A percentile compares a stretch with the other conserved stretches of the same genome.
Conservation (phyloP, 2,113 vertebrate genomes). For the Coracopsis vasa region DNA sequence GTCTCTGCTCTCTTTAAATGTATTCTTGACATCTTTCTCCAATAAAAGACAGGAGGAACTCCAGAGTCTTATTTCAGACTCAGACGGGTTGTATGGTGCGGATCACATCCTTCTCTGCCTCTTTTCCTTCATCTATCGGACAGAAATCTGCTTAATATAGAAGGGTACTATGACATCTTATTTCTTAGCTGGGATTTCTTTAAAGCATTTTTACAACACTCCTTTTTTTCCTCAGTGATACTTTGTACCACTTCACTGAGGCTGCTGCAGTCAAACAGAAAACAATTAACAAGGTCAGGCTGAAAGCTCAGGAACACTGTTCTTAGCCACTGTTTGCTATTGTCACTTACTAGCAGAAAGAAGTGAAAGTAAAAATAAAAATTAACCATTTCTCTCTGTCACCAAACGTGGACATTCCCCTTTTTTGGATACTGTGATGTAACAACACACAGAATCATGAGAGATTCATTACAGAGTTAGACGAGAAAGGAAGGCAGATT, state of each 20-base stretch:
- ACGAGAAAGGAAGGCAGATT: not conserved
- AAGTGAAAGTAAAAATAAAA: not conserved
- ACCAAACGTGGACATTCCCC: not conserved
- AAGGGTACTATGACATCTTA: not conserved
- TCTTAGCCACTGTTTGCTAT: not conserved
- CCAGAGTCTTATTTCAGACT: not conserved
- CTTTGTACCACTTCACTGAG: not conserved
- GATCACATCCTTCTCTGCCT: not conserved
- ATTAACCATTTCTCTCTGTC: not conserved
- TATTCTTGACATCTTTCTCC: not conserved
- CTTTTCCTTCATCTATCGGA: not conserved
- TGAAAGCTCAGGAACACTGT: not conserved
- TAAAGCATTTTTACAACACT: not conserved
- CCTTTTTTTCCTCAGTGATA: not conserved
- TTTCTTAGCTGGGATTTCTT: not conserved
- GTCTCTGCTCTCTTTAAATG: not conserved
- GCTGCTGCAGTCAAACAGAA: not conserved
- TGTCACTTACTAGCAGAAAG: not conserved
- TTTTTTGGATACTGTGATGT: not conserved
- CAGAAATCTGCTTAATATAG: not conserved
- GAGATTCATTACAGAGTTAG: not conserved
- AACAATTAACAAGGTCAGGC: not conserved
- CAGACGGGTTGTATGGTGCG: not conserved
- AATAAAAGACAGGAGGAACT: not conserved
- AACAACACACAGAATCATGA: fast-evolving